Evolutionary conservation across 2,888 invertebrate species (phyloP), one percentile per base, ranked within the genome.

Genomic region (Drosophila flavopinicola): DNA sequence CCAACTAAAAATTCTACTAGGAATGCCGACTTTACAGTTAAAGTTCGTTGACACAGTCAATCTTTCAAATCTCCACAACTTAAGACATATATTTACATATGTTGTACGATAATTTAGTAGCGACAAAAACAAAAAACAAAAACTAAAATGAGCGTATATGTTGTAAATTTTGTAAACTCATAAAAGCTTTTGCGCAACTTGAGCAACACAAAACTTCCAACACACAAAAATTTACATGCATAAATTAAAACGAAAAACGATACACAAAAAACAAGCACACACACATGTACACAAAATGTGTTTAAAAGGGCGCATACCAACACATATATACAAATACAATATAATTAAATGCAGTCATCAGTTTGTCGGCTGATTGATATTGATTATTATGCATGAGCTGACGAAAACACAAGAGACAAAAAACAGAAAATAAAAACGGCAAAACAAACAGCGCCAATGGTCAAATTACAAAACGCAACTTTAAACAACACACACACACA

Each of bases 311-410:
- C 73, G 53, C 73, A 64, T 53, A 64, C 32, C 35, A 13, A 17
- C 5, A 68, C 24, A 54, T 20, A 38, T 20, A 42, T 17, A 41
- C 32, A 38, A 13, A 24, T 24, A 6, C 38, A 24, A 24, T 33
- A 72, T 78, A 82, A 76, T 78, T 66, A 74, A 76, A 67, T 75
- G 68, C 76, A 82, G 17, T 64, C 83, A 69, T 69, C 75, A 66
- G 69, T 64, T 56, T 58, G 64, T 52, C 58, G 45, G 35, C 72
- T 78, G 75, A 66, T 75, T 76, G 73, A 68, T 68, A 79, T 79
- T 73, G 78, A 83, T 85, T 85, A 83, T 78, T 68, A 83, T 79
- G 68, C 75, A 66, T 47, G 68, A 66, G 58, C 48, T 68, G 51
- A 65, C 56, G 29, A 53, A 61, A 45, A n/a, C n/a, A n/a, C n/a